These are phyloP conservation scores for Centrocercus urophasianus DNA, from an alignment of 2,113 vertebrate genomes.

Conservation along the genomic window DNA sequence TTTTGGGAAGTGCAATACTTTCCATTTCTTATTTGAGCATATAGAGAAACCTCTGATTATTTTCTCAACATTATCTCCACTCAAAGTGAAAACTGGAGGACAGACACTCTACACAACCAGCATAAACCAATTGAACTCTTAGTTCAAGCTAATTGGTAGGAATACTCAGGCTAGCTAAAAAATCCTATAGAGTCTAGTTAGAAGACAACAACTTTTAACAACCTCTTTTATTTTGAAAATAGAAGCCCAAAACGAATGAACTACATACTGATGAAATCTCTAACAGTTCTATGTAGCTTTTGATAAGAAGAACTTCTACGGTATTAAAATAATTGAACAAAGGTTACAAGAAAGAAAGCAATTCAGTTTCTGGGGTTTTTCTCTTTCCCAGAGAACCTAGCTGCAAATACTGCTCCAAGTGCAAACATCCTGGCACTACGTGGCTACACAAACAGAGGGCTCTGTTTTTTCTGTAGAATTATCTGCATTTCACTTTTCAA, in stretches of 20 bases:
- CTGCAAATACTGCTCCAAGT: neutral
- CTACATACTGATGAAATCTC: slow-evolving; percentile 7
- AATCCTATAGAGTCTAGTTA: slow-evolving; percentile 23
- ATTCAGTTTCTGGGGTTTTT: neutral
- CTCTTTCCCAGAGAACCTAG: neutral
- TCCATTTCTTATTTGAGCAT: neutral
- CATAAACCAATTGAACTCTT: slow-evolving; percentile 60
- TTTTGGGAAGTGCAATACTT: neutral
- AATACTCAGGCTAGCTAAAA: slow-evolving; percentile 16
- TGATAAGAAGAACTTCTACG: slow-evolving; percentile 2
- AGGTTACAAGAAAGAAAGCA: neutral
- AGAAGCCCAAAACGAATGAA: slow-evolving; percentile 46
- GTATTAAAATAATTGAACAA: neutral
- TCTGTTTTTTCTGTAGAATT: neutral
- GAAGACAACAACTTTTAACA: slow-evolving; percentile 8
- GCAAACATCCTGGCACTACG: neutral
- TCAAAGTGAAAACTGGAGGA: neutral
- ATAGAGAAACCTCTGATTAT: neutral
- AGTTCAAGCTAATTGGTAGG: slow-evolving; percentile 50
- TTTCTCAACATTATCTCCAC: slow-evolving; percentile 31
- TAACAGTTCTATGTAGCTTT: neutral
- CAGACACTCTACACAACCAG: neutral
- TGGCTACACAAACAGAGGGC: neutral
- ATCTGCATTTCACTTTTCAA: slow-evolving; percentile 19
- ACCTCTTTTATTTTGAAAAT: slow-evolving; percentile 69